Conservation (phyloP, 2,888 invertebrate species). For the Cryptocheilus praepositus region DNA sequence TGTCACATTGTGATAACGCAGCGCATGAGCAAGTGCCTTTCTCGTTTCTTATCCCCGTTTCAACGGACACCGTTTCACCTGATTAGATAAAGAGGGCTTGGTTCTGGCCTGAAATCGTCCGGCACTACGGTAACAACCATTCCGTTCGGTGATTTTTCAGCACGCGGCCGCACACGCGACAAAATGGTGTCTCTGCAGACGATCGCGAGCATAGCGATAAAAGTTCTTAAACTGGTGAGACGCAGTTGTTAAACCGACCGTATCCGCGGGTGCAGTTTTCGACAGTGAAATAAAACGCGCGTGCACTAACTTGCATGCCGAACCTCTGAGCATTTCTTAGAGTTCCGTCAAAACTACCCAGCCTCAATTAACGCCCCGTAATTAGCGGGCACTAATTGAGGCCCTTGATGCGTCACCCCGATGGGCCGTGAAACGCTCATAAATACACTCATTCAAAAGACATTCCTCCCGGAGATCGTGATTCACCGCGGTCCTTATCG, state of each 20-base stretch:
- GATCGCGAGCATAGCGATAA: conserved; percentile 87
- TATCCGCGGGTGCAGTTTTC: no score
- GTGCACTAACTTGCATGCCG: no score
- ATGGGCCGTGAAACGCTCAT: background rate
- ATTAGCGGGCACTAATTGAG: no score
- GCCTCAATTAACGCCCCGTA: no score
- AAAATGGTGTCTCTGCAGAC: conserved; percentile 88
- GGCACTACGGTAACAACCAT: conserved; percentile 37
- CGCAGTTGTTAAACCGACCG: conserved; percentile 19
- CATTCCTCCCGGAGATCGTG: conserved; percentile 49
- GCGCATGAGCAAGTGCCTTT: conserved; percentile 42
- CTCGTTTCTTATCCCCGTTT: conserved; percentile 54
- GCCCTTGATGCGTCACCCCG: no score
- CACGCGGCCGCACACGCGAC: conserved; percentile 18
- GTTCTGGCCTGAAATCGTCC: conserved; percentile 52
- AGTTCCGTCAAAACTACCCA: no score
- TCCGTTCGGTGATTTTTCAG: conserved; percentile 35
- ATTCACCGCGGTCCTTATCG: conserved; percentile 60
- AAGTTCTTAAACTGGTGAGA: conserved; percentile 89
- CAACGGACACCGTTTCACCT: conserved; percentile 59
- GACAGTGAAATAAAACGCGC: no score
- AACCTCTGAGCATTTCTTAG: no score
- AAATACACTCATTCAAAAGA: conserved; percentile 49
- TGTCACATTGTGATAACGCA: conserved; percentile 34
- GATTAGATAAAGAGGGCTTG: conserved; percentile 74